Conservation (phyloP, 2,888 invertebrate species). For the Drosophila recens region DNA sequence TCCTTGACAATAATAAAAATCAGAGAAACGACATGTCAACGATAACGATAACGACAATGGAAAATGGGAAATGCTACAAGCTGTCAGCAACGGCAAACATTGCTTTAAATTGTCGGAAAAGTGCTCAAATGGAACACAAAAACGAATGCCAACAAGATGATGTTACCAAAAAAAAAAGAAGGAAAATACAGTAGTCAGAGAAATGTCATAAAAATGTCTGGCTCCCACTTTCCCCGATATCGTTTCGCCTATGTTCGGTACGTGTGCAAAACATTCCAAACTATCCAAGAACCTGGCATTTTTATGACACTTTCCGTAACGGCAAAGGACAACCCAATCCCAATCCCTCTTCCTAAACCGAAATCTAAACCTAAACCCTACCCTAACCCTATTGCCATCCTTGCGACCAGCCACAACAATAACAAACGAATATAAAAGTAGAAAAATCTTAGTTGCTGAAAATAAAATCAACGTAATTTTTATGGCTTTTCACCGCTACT, state of each 20-base stretch:
- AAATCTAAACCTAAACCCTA: neutral
- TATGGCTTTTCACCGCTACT: conserved; percentile 68
- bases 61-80: conserved; percentile 64
- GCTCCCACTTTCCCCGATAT: conserved; percentile 44
- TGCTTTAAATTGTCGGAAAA: conserved; percentile 80
- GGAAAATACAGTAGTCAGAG: conserved; percentile 68
- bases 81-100: conserved; percentile 70
- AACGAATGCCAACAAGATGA: conserved; percentile 29
- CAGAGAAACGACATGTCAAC: conserved; percentile 68
- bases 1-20: conserved; percentile 82
- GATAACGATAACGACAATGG: conserved; percentile 54
- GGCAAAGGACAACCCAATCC: conserved; percentile 56
- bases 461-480: conserved; percentile 81
- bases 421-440: conserved; percentile 48
- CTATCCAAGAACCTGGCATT: conserved; percentile 57
- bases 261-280: conserved; percentile 73
- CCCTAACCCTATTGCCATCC: conserved; percentile 35
- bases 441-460: conserved; percentile 64
- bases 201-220: conserved; percentile 76
- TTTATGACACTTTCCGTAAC: conserved; percentile 75
- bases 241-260: conserved; percentile 28
- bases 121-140: conserved; percentile 44
- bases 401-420: conserved; percentile 29
- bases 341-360: conserved; percentile 4
- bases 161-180: conserved; percentile 25